Evolutionary conservation across 2,113 vertebrate species (phyloP).

Genomic region (Microcebus lehilahytsara): DNA sequence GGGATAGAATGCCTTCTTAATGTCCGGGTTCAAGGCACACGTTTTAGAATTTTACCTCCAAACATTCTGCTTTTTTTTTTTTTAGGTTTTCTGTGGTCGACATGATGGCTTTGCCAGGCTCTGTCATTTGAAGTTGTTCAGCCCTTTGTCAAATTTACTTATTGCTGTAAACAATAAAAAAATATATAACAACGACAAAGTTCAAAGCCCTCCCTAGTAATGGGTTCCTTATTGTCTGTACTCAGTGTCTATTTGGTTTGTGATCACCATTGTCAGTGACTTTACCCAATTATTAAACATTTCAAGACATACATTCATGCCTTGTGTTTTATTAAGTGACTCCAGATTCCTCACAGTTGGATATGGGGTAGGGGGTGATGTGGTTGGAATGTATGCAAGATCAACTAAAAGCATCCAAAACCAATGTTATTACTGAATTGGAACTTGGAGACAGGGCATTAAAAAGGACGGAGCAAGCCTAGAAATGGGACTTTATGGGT

Average conservation of each 20-base stretch:
- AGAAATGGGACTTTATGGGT: slow-evolving; percentile 11
- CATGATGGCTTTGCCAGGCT: slow-evolving; percentile 1
- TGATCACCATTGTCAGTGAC: neutral
- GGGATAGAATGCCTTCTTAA: slow-evolving; percentile 70
- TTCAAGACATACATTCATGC: neutral
- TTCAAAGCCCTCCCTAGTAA: neutral
- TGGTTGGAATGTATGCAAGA: neutral
- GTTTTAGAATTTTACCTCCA: slow-evolving; percentile 72
- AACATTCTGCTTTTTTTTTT: slow-evolving; percentile 66
- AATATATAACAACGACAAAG: neutral
- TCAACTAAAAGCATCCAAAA: neutral
- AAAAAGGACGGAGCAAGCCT: neutral
- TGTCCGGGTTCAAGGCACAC: slow-evolving; percentile 63
- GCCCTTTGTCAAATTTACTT: neutral
- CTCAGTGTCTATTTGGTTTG: neutral
- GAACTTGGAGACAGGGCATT: slow-evolving; percentile 21
- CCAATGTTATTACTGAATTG: neutral
- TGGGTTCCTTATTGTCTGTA: neutral
- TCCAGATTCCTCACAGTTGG: neutral
- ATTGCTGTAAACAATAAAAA: neutral
- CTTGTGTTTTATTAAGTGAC: neutral
- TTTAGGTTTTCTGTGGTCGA: slow-evolving; percentile 48
- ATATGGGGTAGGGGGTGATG: neutral
- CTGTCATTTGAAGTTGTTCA: slow-evolving; percentile 42
- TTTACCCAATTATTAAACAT: neutral